Conservation (phyloP, 1,140 invertebrate genomes). For the Chironomus striatipennis region DNA sequence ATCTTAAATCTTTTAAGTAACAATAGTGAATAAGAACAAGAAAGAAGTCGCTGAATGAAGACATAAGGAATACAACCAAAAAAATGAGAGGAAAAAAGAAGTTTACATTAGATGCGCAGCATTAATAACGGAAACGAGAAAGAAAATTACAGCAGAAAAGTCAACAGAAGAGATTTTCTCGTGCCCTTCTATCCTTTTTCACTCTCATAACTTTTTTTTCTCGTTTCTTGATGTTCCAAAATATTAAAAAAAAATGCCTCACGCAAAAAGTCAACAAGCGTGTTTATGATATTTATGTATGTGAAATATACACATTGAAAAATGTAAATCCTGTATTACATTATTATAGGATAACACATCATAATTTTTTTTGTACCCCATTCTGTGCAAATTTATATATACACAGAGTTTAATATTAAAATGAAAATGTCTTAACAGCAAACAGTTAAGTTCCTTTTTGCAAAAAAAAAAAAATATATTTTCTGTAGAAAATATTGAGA, state of each 20-base stretch:
- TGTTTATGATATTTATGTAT: neutral
- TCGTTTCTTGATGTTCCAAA: too few relatives aligned
- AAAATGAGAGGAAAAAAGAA: neutral
- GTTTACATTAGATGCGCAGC: neutral
- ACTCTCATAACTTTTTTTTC: too few relatives aligned
- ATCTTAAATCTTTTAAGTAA: neutral
- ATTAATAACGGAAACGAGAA: neutral
- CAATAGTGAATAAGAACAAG: too few relatives aligned
- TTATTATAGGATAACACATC: neutral
- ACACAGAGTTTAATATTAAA: too few relatives aligned
- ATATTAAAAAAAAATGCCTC: neutral
- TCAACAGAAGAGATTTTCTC: neutral
- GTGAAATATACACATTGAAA: neutral
- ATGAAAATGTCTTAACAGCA: neutral
- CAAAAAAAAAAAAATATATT: too few relatives aligned
- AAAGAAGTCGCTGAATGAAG: neutral
- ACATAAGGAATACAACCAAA: neutral
- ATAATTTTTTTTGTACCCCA: neutral
- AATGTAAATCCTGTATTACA: too few relatives aligned
- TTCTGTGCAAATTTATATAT: neutral
- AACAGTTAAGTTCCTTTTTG: too few relatives aligned
- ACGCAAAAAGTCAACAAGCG: conserved; percentile 1
- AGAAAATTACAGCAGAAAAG: conserved; percentile 1
- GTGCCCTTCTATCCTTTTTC: neutral
- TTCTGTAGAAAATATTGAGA: neutral